phyloP scores from a whole-genome alignment of 2,888 invertebrate genomes.

The Habroteleia sp. region DNA sequence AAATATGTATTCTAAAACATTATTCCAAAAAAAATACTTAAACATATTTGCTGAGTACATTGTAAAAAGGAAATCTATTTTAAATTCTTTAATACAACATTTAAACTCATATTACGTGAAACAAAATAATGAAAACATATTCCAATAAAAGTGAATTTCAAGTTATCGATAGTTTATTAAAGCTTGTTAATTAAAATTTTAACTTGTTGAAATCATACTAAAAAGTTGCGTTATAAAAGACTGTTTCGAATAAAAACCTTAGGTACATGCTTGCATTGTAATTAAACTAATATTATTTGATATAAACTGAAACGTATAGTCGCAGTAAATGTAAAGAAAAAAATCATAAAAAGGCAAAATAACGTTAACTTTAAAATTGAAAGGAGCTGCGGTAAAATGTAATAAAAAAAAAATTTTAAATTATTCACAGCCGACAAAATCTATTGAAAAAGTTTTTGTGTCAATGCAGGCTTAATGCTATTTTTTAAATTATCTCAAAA shows the following conservation, averaged over 20 bases:
- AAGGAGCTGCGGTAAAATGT: constrained; percentile 4
- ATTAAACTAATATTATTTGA: constrained; percentile 27
- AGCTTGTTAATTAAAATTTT: too few species aligned
- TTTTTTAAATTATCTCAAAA: constrained; percentile 43
- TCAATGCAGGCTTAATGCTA: constrained; percentile 36
- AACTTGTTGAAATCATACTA: constrained; percentile 1
- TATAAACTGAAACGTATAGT: constrained; percentile 10
- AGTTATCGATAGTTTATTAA: too few species aligned
- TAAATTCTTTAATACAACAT: too few species aligned
- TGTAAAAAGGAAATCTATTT: too few species aligned
- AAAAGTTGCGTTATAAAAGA: constrained; percentile 10
- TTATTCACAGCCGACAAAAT: constrained; percentile 45
- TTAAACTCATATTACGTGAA: too few species aligned
- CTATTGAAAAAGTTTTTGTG: constrained; percentile 38
- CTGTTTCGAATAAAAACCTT: constrained; percentile 7
- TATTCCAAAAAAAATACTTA: too few species aligned
- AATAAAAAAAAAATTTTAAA: constrained; percentile 21
- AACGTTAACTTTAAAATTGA: constrained; percentile 12
- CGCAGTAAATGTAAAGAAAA: constrained; percentile 3
- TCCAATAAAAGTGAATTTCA: too few species aligned
- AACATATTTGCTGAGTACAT: too few species aligned
- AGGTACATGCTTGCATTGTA: constrained; percentile 37
- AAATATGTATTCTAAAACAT: too few species aligned
- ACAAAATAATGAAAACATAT: too few species aligned
- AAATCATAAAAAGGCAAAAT: constrained; percentile 1